Evolutionary conservation across 2,113 vertebrate genomes (phyloP).

Genomic region (Electrona antarctica): DNA sequence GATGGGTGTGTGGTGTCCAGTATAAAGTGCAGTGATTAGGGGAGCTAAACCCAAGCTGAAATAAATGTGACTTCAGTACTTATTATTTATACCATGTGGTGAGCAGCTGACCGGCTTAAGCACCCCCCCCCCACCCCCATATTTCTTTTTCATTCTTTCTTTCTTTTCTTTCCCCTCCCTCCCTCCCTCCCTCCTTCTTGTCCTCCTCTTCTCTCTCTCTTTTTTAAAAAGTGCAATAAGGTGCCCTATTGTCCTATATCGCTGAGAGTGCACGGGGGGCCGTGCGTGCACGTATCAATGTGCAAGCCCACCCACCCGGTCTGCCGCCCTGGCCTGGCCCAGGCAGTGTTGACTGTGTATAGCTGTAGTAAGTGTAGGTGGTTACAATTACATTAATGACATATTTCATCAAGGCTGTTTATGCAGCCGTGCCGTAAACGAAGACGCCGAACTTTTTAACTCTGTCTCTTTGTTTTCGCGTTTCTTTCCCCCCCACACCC

Average conservation of each 20-base stretch:
- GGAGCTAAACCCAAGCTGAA: constrained; percentile 86
- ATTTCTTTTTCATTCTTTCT: not conserved
- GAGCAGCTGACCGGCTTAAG: constrained; percentile 95
- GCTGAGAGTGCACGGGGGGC: constrained; percentile 52
- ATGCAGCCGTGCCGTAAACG: constrained; percentile 72
- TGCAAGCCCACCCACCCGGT: constrained; percentile 7
- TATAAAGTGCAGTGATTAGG: constrained; percentile 87
- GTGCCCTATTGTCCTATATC: constrained; percentile 77
- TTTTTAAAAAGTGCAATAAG: constrained; percentile 84
- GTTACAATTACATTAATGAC: constrained; percentile 85
- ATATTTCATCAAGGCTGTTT: constrained; percentile 82
- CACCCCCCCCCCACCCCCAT: constrained; percentile 63
- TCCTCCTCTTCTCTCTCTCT: constrained; percentile 29
- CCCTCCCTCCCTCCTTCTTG: constrained; percentile 28
- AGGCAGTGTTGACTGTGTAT: constrained; percentile 67
- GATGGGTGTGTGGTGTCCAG: constrained; percentile 73
- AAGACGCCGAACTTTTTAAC: constrained; percentile 75
- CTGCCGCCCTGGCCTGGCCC: constrained; percentile 36
- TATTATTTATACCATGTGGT: constrained; percentile 92
- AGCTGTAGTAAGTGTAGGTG: constrained; percentile 72
- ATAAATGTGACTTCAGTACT: constrained; percentile 89
- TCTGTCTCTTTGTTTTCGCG: constrained; percentile 70
- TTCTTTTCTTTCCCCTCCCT: not conserved
- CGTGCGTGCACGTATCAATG: too few relatives aligned
- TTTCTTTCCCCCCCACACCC: constrained; percentile 35